Evolutionary conservation across 2,113 vertebrate species (phyloP).

Genomic region (Perccottus glenii): DNA sequence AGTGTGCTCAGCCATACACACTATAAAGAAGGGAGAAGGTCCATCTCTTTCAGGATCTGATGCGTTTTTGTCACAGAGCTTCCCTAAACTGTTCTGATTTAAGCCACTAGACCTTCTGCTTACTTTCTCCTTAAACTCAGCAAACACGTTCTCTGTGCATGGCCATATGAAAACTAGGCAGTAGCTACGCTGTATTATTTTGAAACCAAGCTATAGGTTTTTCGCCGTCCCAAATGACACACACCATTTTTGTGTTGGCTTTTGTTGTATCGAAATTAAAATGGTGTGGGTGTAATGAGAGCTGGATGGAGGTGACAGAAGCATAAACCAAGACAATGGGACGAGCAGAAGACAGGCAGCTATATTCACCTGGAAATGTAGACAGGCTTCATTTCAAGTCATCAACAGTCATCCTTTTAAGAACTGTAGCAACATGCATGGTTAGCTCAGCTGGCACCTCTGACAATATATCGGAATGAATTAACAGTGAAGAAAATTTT

Average conservation of each 20-base stretch:
- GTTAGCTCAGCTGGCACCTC: constrained; percentile 14
- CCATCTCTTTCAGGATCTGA: constrained; percentile 45
- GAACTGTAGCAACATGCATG: not conserved
- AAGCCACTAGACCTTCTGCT: constrained; percentile 8
- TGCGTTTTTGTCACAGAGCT: constrained; percentile 46
- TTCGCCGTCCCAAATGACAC: constrained; percentile 2
- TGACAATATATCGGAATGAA: constrained; percentile 24
- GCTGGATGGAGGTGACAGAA: constrained; percentile 27
- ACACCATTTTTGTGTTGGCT: not conserved
- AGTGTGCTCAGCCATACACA: constrained; percentile 26
- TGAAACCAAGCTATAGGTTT: not conserved
- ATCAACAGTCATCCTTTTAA: not conserved
- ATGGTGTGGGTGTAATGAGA: constrained; percentile 35
- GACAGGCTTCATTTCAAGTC: constrained; percentile 16
- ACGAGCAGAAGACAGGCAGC: constrained; percentile 53
- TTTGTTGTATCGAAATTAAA: constrained; percentile 13
- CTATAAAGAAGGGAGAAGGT: not conserved
- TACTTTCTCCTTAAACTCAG: constrained; percentile 13
- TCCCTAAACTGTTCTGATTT: constrained; percentile 16
- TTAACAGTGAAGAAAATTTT: constrained; percentile 12
- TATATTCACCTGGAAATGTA: constrained; percentile 68
- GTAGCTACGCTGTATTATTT: constrained; percentile 2
- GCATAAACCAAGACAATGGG: constrained; percentile 63
- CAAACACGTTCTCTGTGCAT: not conserved
- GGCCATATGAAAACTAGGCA: not conserved